Conservation (phyloP, 2,888 invertebrate genomes). For the Lycocerus yunnanus region DNA sequence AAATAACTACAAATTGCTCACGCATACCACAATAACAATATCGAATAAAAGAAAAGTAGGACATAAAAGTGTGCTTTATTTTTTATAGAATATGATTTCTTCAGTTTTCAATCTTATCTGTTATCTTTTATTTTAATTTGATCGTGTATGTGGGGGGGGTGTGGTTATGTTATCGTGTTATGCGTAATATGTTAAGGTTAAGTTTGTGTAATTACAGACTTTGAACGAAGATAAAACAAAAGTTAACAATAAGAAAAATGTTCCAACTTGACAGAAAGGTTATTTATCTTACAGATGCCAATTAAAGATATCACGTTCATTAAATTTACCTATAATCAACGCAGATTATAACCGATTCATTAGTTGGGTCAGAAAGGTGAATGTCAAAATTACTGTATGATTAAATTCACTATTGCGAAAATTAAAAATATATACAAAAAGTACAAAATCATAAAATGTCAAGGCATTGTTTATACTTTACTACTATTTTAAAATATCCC, state of each 20-base stretch:
- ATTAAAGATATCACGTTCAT: background rate
- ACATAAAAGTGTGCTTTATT: background rate
- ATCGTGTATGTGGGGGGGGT: no score
- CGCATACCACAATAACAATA: background rate
- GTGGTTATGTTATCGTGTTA: no score
- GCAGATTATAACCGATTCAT: background rate
- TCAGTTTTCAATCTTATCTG: background rate
- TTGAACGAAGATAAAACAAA: background rate
- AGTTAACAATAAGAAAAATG: background rate
- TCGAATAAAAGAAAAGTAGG: background rate
- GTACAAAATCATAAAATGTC: conserved; percentile 8
- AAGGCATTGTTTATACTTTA: background rate
- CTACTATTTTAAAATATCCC: no score
- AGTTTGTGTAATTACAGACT: background rate
- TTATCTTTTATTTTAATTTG: no score
- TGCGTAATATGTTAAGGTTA: background rate
- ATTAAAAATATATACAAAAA: background rate
- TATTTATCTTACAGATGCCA: background rate
- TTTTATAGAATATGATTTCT: no score
- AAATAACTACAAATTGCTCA: background rate
- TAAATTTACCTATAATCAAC: background rate
- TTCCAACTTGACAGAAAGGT: background rate
- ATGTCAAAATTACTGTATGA: conserved; percentile 9
- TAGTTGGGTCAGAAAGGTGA: conserved; percentile 7
- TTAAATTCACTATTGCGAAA: conserved; percentile 1